Evolutionary conservation across 2,797 vertebrate genomes (phyloP), one percentile per base, ranked within the genome.

Genomic region (Aldrovandia affinis): DNA sequence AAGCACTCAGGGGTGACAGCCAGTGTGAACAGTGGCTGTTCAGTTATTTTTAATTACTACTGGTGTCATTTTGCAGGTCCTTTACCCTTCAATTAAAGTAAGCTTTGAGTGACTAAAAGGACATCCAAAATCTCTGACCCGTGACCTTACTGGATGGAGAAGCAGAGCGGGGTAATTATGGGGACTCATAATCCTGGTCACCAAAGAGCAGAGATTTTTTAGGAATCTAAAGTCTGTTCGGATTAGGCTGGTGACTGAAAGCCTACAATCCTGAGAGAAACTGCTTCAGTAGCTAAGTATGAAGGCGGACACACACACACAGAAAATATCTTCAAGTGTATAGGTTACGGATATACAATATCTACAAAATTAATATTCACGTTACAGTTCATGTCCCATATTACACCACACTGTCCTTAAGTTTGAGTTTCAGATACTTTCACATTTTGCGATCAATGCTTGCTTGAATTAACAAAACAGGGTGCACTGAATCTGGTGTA

Each of bases 91-190:
- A 80, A 80, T 68, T 68, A 80, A 80, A 55, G 44, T 59, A 80
- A 68, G 61, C 78, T 80, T 52, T 55, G 33, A 10, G 44, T 80
- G 83, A 80, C 65, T 75, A 8, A 80, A 84, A 61, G 83, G 42
- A 80, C 54, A 52, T 70, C 83, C 83, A 54, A 84, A 80, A 84
- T 84, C 59, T 78, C 50, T 81, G 30, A 73, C 70, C 82, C 33
- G 36, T 25, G 44, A 78, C 75, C 81, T 42, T 30, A 52, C 18
- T 44, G 39, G 70, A 75, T 3, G 6, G 61, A 20, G 36, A n/a
- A 25, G 39, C 8, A 39, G 70, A n/a, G 20, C 6, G 18, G 70
- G 18, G 59, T 78, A 61, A 79, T 65, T 79, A 50, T 20, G 78
- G 83, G 59, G 63, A 80, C 78, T 70, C 61, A 63, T 78, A 61